Base-by-base conservation (phyloP, 2,888 invertebrate genomes). In the Orthonychiurus folsomi region DNA sequence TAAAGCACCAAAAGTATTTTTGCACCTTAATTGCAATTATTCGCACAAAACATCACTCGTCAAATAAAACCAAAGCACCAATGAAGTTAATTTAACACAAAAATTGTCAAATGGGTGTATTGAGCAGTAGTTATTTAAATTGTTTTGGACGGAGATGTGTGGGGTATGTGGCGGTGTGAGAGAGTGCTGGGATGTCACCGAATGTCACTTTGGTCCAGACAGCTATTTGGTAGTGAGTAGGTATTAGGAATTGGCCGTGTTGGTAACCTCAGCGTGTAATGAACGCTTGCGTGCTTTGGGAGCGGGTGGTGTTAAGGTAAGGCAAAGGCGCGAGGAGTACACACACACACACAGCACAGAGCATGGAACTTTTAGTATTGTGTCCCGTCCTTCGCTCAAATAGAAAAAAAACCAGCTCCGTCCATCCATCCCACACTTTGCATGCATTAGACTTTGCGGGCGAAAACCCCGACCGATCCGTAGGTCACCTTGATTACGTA, bases 401-500 rank as follows among this genome's bases (percentile, higher is more conserved):
- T 9, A n/a, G n/a, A n/a, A n/a, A n/a, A n/a, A n/a, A n/a, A n/a
- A n/a, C n/a, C n/a, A n/a, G n/a, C n/a, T n/a, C n/a, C n/a, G n/a
- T n/a, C n/a, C n/a, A n/a, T n/a, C n/a, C n/a, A n/a, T n/a, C n/a
- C n/a, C n/a, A n/a, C n/a, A n/a, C n/a, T n/a, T n/a, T n/a, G 37
- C 5, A 15, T 5, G 37, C 15, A 37, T 37, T 9, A 37, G 9
- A 37, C 37, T 52, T 20, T 66, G 69, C 68, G 71, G 70, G 57
- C 72, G 68, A 70, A 69, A 70, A 72, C 71, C 72, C 72, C 72
- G 69, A 66, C 21, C 48, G 55, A 65, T 65, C 61, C 68, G 67
- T 79, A 78, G 79, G 79, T 79, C 79, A 79, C 78, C 78, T 79
- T 79, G 78, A 77, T 77, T 78, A 77, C 77, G 77, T 78, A 77